Evolutionary conservation across 53 echinoderm and acorn worm genomes (phyloP), one percentile per base, ranked within the genome.

Genomic region (Apostichopus leukothele): DNA sequence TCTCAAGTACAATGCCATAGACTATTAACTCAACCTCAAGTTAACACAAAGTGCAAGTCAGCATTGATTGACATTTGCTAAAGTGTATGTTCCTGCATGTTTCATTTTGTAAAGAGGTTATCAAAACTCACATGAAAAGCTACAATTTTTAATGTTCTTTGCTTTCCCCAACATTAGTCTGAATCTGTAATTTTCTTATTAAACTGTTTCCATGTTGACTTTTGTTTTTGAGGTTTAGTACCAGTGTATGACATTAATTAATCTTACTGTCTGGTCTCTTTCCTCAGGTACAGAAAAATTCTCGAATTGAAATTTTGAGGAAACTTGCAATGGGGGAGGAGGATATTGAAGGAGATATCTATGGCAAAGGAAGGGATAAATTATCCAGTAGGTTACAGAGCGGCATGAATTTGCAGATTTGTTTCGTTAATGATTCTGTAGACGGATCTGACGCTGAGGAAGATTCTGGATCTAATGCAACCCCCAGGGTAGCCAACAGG

Each of bases 321-420:
- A 94, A 95, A 78, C 93, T 97, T 9, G 98, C 98, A 86, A 97
- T 95, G 95, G 98, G 95, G 5, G 98, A 97, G 78, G 98, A 97
- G 60, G 98, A 97, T 19, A 93, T 92, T 19, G 95, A 97, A 78
- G 94, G 97, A 11, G 98, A 97, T 90, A 97, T 97, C 89, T 97
- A 97, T 39, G 95, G 98, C 83, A 95, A 97, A 86, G 93, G 98
- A 13, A 94, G 93, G 20, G 98, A 97, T 79, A 97, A 95, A 79
- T 89, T 97, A 21, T 97, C 98, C n/a, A 90, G 91, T 1, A 74
- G 98, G n/a, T 91, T 97, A 25, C 95, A 95, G 88, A 94, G 95
- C 85, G 98, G 98, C 16, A 97, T 97, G 98, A 95, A 97, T 89
- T 89, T 97, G 52, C 98, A 97, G 86, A 95, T 97, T 71, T 97